Conservation (phyloP, 2,797 vertebrate genomes). For the Vespertilio murinus region DNA sequence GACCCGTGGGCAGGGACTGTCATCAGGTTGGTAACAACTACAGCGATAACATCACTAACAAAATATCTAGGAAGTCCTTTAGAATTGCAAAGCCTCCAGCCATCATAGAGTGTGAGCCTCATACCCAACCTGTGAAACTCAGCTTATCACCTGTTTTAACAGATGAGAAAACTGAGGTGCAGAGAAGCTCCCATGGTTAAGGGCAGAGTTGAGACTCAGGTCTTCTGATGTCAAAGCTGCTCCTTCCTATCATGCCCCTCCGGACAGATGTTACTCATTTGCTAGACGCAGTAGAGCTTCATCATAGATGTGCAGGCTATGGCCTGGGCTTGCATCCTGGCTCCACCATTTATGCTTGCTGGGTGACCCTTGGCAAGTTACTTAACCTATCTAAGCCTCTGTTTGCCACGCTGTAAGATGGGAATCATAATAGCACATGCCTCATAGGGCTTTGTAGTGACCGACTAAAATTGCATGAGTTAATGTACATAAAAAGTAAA, state of each 20-base stretch:
- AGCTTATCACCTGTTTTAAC: not conserved
- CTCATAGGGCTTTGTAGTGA: not conserved
- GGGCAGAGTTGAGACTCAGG: not conserved
- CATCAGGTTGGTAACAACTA: not conserved
- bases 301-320: not conserved
- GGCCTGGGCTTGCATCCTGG: not conserved
- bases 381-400: not conserved
- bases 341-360: not conserved
- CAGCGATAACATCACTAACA: not conserved
- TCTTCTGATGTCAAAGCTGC: not conserved
- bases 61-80: not conserved
- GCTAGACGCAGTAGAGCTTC: not conserved
- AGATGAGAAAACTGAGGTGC: not conserved
- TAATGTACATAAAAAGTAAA: not conserved
- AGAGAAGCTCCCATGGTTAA: not conserved
- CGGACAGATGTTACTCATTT: not conserved
- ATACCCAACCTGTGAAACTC: not conserved
- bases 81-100: not conserved
- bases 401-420: conserved; percentile 9
- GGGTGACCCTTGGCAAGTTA: not conserved
- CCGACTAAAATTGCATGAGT: not conserved
- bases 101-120: not conserved
- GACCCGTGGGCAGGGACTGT: not conserved
- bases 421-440: not conserved
- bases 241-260: not conserved